Conservation (phyloP, 2,797 vertebrate species). For the Ispidina picta region DNA sequence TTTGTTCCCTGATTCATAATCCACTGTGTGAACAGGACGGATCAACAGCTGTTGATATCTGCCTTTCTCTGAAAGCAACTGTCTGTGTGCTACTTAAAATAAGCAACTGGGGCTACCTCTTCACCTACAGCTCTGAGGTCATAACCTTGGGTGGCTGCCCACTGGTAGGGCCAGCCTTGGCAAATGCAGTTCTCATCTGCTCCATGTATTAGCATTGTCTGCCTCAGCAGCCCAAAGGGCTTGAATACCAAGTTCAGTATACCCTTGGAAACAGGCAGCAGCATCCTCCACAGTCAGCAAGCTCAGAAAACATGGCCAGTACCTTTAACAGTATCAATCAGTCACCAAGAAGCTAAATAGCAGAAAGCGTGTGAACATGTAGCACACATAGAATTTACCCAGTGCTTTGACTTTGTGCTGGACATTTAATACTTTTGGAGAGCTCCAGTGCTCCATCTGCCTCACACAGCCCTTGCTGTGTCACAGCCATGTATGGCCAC, state of each 20-base stretch:
- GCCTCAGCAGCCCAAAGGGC: background rate
- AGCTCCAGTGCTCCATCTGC: background rate
- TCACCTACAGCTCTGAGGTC: background rate
- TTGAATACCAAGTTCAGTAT: background rate
- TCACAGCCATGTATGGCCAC: slow-evolving; percentile 20
- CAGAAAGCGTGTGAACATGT: background rate
- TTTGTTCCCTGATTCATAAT: background rate
- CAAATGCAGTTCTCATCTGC: background rate
- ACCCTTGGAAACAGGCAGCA: background rate
- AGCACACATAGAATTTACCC: background rate
- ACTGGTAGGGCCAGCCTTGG: background rate
- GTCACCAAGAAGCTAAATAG: background rate
- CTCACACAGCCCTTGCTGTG: background rate
- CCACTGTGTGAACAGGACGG: background rate
- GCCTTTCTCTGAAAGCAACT: background rate
- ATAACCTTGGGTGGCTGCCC: background rate
- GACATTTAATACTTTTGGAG: slow-evolving; percentile 26
- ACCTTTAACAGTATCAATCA: background rate
- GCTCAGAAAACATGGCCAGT: background rate
- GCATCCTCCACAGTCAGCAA: background rate
- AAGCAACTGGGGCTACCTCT: background rate
- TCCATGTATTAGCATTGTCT: background rate
- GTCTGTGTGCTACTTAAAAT: background rate
- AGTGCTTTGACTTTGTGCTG: background rate
- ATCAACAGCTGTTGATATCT: background rate